Conservation (phyloP, 2,113 vertebrate genomes). For the Seriola quinqueradiata region DNA sequence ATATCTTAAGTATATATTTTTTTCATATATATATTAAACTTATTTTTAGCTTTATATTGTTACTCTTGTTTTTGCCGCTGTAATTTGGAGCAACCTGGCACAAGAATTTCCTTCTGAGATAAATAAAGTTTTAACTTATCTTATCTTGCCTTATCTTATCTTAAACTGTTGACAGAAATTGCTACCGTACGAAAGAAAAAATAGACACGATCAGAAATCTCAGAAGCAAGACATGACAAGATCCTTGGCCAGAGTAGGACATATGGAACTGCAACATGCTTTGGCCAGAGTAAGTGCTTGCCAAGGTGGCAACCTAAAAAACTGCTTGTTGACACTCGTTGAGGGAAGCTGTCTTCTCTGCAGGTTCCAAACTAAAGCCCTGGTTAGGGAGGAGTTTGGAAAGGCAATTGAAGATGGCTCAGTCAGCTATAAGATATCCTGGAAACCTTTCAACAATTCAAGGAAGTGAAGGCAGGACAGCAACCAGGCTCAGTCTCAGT, state of each 20-base stretch:
- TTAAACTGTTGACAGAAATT: no score
- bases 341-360: constrained; percentile 28
- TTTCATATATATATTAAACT: no score
- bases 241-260: neutral
- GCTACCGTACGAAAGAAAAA: neutral
- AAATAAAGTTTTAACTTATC: no score
- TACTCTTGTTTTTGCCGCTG: no score
- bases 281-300: constrained; percentile 20
- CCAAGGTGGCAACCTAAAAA: constrained; percentile 32
- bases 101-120: no score
- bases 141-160: no score
- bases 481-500: neutral
- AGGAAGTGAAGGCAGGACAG: neutral
- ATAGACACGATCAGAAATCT: neutral
- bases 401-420: constrained; percentile 1
- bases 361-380: constrained; percentile 3
- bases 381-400: neutral
- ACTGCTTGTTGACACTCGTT: constrained; percentile 24
- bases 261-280: constrained; percentile 21
- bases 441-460: constrained; percentile 15
- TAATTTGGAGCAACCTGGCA: no score
- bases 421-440: neutral
- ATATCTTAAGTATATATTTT: no score
- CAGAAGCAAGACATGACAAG: neutral
- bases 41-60: no score